Conservation (phyloP, 1,140 invertebrate species). For the Drosophila fuyamai region DNA sequence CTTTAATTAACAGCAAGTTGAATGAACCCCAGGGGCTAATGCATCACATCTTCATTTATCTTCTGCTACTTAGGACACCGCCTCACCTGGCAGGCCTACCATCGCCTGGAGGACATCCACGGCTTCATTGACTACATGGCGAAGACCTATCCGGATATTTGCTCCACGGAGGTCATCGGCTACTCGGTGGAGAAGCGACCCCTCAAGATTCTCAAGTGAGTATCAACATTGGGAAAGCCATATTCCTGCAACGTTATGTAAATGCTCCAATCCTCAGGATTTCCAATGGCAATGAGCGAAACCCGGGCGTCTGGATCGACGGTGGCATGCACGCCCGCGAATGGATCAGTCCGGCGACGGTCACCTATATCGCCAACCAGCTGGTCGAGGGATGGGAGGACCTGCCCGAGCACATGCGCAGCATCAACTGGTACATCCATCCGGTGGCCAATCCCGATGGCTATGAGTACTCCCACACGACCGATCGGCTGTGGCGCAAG, state of each 20-base stretch:
- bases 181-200: conserved; percentile 90
- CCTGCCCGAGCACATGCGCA: conserved; percentile 89
- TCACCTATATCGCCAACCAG: conserved; percentile 93
- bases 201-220: conserved; percentile 88
- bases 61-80: conserved; percentile 87
- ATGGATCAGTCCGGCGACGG: conserved; percentile 95
- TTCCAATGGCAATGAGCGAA: conserved; percentile 87
- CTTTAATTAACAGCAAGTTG: conserved; percentile 16
- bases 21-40: conserved; percentile 17
- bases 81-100: conserved; percentile 93
- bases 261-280: conserved; percentile 85
- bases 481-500: conserved; percentile 93
- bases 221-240: background rate
- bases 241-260: no score
- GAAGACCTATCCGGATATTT: conserved; percentile 89
- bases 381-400: conserved; percentile 90
- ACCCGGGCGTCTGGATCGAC: conserved; percentile 88
- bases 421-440: conserved; percentile 93
- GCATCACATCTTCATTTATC: background rate
- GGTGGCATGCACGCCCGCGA: conserved; percentile 95
- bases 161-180: conserved; percentile 90
- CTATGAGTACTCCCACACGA: conserved; percentile 92
- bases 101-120: conserved; percentile 89
- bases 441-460: conserved; percentile 94
- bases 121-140: conserved; percentile 91